These are phyloP conservation scores for Doryteuthis pealeii DNA, from an alignment of 1,140 invertebrate genomes.

Conservation along the genomic window DNA sequence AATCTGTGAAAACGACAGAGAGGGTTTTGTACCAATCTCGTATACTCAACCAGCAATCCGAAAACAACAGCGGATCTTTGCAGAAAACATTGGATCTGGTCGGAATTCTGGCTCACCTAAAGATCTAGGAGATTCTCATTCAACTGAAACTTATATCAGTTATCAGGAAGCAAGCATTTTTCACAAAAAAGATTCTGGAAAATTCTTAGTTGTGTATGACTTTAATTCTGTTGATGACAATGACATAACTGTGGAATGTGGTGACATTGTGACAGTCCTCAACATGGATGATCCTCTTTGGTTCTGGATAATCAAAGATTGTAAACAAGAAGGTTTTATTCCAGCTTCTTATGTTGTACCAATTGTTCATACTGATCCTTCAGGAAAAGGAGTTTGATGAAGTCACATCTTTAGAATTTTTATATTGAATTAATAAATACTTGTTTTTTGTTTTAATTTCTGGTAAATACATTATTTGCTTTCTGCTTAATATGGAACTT, in stretches of 20 bases:
- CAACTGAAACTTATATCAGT: background rate
- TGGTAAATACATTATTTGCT: no score
- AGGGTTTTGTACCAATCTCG: constrained; percentile 84
- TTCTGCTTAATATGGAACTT: no score
- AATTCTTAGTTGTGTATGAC: constrained; percentile 90
- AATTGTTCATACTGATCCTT: background rate
- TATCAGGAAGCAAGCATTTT: constrained; percentile 69
- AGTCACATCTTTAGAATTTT: no score
- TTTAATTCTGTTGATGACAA: constrained; percentile 92
- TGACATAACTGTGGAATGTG: constrained; percentile 88
- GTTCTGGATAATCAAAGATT: constrained; percentile 91
- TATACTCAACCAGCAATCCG: constrained; percentile 19
- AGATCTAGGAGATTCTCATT: no score
- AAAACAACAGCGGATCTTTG: background rate
- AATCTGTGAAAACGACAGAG: constrained; percentile 81
- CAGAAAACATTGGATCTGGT: background rate
- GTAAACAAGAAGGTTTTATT: constrained; percentile 93
- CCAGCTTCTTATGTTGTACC: constrained; percentile 81
- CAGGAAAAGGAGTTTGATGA: constrained; percentile 1
- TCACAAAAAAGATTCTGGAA: constrained; percentile 85
- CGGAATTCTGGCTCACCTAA: background rate
- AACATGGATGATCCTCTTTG: constrained; percentile 93
- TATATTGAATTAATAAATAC: no score
- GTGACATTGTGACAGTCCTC: constrained; percentile 91
- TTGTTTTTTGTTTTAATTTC: no score